These are phyloP conservation scores for Beris morrisii DNA, from an alignment of 2,888 invertebrate genomes.

Conservation along the genomic window DNA sequence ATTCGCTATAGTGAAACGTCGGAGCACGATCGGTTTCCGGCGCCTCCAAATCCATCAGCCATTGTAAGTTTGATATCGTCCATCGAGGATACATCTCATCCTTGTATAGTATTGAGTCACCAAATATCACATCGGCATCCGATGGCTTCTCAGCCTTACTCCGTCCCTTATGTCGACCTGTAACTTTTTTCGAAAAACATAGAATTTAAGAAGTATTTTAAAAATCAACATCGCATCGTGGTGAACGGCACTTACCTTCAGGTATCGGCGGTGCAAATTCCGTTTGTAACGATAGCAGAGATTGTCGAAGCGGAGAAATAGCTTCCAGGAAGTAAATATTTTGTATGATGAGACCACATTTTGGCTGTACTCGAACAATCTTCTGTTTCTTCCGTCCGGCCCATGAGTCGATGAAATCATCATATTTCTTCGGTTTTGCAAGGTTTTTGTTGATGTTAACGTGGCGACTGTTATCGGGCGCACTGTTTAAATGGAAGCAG, in stretches of 20 bases:
- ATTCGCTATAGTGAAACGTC: slow-evolving; percentile 6
- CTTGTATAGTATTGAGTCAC: slow-evolving; percentile 34
- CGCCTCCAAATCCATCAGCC: slow-evolving; percentile 28
- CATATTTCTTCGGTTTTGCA: slow-evolving; percentile 1
- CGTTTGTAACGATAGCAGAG: background rate
- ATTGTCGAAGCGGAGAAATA: background rate
- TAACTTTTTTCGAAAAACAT: background rate
- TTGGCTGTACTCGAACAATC: slow-evolving; percentile 10
- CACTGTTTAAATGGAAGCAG: slow-evolving; percentile 5
- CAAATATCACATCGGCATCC: slow-evolving; percentile 47
- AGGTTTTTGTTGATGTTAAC: background rate
- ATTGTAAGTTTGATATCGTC: slow-evolving; percentile 20
- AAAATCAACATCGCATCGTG: no score
- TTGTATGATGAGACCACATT: slow-evolving; percentile 12
- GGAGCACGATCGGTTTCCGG: background rate
- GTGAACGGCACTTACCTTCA: no score
- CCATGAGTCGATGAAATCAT: background rate
- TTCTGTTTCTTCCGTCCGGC: background rate
- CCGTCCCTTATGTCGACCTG: background rate
- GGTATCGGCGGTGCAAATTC: background rate
- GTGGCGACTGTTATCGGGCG: background rate
- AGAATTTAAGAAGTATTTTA: no score
- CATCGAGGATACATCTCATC: slow-evolving; percentile 14
- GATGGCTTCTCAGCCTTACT: slow-evolving; percentile 31
- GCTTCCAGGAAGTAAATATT: slow-evolving; percentile 13